Evolutionary conservation across 2,888 invertebrate genomes (phyloP).

Genomic region (Acheta domesticus): DNA sequence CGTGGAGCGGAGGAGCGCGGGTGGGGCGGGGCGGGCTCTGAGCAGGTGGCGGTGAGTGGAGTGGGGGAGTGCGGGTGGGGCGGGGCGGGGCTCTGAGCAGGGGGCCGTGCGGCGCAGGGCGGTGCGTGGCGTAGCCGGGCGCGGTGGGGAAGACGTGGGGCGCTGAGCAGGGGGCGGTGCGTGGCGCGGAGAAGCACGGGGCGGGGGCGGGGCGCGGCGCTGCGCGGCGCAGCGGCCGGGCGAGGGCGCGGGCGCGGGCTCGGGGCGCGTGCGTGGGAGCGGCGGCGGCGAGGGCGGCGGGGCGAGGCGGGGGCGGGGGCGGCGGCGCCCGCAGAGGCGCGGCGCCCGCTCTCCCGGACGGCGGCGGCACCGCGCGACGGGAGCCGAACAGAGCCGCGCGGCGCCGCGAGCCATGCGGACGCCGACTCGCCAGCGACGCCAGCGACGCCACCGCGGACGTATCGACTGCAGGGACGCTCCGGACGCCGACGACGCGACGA

Average conservation of each 20-base stretch:
- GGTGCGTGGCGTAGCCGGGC: no score
- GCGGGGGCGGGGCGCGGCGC: neutral
- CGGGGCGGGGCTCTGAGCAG: no score
- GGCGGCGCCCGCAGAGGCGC: slow-evolving; percentile 8
- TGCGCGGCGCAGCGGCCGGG: neutral
- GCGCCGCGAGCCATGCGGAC: neutral
- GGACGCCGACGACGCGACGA: no score
- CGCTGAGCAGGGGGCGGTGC: no score
- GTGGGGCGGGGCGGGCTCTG: no score
- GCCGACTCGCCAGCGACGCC: neutral
- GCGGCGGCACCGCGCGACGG: neutral
- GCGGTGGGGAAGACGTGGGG: no score
- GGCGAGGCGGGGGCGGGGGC: neutral
- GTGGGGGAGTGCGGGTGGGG: no score
- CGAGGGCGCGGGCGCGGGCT: neutral
- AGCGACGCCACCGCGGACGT: neutral
- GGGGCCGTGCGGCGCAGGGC: no score
- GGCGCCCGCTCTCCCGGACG: neutral
- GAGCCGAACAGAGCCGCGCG: neutral
- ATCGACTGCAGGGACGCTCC: neutral
- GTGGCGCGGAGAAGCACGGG: neutral
- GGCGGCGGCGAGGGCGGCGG: neutral
- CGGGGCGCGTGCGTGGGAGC: neutral
- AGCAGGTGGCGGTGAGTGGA: no score
- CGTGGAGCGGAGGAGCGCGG: no score